A percentile compares a stretch with the other conserved stretches of the same genome.
phyloP scores from a whole-genome alignment of 2,113 vertebrate species.

The Callipepla californica region DNA sequence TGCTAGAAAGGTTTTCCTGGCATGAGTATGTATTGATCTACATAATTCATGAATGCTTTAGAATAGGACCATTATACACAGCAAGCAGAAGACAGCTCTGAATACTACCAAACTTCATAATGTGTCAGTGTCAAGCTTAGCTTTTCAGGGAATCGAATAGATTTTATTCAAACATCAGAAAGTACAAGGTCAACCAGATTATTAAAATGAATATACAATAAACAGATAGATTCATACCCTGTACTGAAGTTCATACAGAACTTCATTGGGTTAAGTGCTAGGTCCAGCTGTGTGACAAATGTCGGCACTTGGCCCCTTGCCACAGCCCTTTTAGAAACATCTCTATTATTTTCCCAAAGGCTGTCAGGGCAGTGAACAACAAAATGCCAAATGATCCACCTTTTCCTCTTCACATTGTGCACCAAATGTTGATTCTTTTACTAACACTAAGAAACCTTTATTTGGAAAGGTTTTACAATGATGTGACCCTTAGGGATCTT shows the following conservation, averaged over 20 bases:
- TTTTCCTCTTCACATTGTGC: slow-evolving; percentile 7
- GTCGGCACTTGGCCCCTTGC: slow-evolving; percentile 19
- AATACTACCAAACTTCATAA: slow-evolving; percentile 45
- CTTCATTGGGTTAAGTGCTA: slow-evolving; percentile 30
- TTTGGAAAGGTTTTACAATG: slow-evolving; percentile 7
- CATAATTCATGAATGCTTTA: slow-evolving; percentile 61
- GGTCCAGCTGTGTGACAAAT: slow-evolving; percentile 44
- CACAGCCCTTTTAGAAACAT: slow-evolving; percentile 13
- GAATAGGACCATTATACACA: slow-evolving; percentile 42
- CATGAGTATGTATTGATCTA: slow-evolving; percentile 19
- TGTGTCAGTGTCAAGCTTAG: background rate
- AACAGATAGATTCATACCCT: background rate
- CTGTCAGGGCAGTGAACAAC: slow-evolving; percentile 4
- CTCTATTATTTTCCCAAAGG: slow-evolving; percentile 33
- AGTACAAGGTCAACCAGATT: slow-evolving; percentile 34
- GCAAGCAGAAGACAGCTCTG: slow-evolving; percentile 31
- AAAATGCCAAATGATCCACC: slow-evolving; percentile 7
- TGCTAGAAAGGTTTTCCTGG: slow-evolving; percentile 57
- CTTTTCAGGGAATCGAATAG: slow-evolving; percentile 12
- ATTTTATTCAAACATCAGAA: slow-evolving; percentile 49
- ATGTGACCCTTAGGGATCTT: background rate
- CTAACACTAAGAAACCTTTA: background rate
- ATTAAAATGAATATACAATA: slow-evolving; percentile 41
- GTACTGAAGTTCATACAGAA: background rate
- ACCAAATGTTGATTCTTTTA: slow-evolving; percentile 35